Conservation (phyloP, 2,113 vertebrate species). For the Bubalus kerabau region DNA sequence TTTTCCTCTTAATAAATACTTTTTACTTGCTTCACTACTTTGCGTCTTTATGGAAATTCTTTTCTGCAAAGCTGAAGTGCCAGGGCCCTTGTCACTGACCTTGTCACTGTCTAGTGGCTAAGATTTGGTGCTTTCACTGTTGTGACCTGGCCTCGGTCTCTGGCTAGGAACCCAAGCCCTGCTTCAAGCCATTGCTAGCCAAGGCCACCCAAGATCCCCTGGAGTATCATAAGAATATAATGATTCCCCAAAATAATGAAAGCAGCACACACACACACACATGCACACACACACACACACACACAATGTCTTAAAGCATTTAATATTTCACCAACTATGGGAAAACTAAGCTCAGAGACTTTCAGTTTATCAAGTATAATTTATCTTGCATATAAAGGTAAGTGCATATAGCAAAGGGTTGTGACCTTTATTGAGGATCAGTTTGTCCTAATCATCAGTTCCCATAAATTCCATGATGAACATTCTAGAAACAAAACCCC, state of each 20-base stretch:
- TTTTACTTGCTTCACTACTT: background rate
- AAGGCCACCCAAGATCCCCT: background rate
- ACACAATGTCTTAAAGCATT: background rate
- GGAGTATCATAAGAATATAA: background rate
- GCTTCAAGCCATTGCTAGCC: background rate
- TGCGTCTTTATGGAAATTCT: background rate
- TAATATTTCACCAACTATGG: background rate
- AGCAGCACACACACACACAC: background rate
- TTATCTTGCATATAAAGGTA: background rate
- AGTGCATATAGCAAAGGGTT: background rate
- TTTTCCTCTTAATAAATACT: background rate
- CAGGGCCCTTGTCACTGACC: background rate
- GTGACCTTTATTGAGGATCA: background rate
- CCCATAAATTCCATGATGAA: background rate
- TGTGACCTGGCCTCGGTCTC: background rate
- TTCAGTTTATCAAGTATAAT: background rate
- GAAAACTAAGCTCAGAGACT: background rate
- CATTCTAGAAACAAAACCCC: background rate
- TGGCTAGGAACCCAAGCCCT: background rate
- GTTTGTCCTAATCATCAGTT: background rate
- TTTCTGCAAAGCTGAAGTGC: background rate
- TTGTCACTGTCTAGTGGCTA: background rate
- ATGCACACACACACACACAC: accelerated
- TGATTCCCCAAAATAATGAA: background rate
- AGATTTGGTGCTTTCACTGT: background rate